phyloP scores from a whole-genome alignment of 2,797 vertebrate genomes.

The Mus minutoides region DNA sequence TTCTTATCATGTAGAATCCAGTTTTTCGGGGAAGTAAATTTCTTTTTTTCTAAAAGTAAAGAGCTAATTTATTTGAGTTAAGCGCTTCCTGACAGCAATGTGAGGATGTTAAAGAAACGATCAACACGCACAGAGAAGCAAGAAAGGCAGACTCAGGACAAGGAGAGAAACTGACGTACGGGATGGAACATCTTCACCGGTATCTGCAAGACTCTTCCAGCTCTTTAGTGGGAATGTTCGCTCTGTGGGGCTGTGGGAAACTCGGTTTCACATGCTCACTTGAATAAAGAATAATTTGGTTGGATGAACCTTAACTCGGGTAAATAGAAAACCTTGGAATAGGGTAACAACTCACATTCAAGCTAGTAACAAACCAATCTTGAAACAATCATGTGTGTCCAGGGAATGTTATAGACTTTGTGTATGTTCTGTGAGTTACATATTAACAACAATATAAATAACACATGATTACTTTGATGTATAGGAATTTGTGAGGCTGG shows the following conservation, averaged over 20 bases:
- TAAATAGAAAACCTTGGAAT: not conserved
- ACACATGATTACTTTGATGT: slow-evolving; percentile 6
- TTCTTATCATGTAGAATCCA: slow-evolving; percentile 56
- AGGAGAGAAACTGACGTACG: not conserved
- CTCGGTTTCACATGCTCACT: not conserved
- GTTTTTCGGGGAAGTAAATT: slow-evolving; percentile 45
- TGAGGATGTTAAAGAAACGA: slow-evolving; percentile 14
- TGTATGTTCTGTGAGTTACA: not conserved
- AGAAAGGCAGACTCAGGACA: not conserved
- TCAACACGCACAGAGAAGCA: not conserved
- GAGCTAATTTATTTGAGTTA: slow-evolving; percentile 60
- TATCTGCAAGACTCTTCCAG: not conserved
- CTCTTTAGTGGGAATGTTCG: not conserved
- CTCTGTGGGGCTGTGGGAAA: not conserved
- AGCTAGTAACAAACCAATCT: not conserved
- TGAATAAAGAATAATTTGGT: slow-evolving; percentile 13
- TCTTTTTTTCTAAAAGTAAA: slow-evolving; percentile 66
- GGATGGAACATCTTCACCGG: not conserved
- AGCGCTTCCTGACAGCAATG: slow-evolving; percentile 21
- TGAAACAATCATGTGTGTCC: not conserved
- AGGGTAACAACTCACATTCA: not conserved
- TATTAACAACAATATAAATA: not conserved
- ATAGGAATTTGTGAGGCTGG: not conserved
- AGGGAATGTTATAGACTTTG: not conserved
- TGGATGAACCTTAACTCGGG: not conserved